Conservation (phyloP, 2,888 invertebrate species). For the Dynastes hyllus region DNA sequence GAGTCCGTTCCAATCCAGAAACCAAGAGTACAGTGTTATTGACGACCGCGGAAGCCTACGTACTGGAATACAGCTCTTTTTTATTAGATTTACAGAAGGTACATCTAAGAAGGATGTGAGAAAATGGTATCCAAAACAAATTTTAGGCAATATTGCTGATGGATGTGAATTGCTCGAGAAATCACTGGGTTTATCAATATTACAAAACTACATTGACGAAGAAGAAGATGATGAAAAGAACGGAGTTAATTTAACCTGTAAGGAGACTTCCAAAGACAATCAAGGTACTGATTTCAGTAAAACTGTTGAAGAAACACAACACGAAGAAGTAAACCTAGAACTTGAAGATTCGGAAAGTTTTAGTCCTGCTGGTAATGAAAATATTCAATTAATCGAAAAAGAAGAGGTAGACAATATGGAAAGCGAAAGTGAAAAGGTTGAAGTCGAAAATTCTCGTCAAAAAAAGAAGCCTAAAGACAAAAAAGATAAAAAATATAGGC, state of each 20-base stretch:
- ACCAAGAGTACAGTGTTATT: too few relatives aligned
- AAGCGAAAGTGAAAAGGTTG: not conserved
- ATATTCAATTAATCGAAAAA: not conserved
- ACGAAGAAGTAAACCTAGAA: slow-evolving; percentile 2
- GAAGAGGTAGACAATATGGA: slow-evolving; percentile 1
- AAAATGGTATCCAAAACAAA: slow-evolving; percentile 64
- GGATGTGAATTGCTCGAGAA: slow-evolving; percentile 65
- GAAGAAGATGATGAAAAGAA: slow-evolving; percentile 62
- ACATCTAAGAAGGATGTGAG: slow-evolving; percentile 46
- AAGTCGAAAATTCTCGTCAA: not conserved
- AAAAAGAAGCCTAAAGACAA: not conserved
- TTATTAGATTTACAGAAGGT: slow-evolving; percentile 40
- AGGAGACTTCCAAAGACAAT: slow-evolving; percentile 22
- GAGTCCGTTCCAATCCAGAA: too few relatives aligned
- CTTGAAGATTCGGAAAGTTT: not conserved
- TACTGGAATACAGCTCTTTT: not conserved
- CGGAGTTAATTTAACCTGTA: slow-evolving; percentile 22
- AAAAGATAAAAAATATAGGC: slow-evolving; percentile 1
- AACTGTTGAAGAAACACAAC: not conserved
- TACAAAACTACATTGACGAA: slow-evolving; percentile 67
- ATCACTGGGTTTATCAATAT: slow-evolving; percentile 66
- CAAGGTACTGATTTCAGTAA: not conserved
- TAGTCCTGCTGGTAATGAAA: not conserved
- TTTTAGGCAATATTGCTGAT: slow-evolving; percentile 59
- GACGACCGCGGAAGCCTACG: too few relatives aligned